Percentiles rank a stretch among this genome's conserved stretches.
phyloP scores from a whole-genome alignment of 2,888 invertebrate species.

The Pilophorus perplexus region DNA sequence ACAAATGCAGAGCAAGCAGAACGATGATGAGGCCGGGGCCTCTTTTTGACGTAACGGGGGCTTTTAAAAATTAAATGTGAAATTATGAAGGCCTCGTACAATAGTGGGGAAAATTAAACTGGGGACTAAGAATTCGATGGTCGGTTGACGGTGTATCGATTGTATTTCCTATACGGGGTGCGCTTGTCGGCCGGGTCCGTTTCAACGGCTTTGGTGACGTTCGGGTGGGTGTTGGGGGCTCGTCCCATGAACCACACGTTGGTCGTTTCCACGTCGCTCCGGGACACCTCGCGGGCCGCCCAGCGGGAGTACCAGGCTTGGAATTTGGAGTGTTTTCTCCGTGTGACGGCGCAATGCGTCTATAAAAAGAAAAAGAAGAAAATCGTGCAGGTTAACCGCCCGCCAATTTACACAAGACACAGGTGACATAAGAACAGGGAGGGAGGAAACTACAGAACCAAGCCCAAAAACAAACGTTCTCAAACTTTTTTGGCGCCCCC shows the following conservation, averaged over 20 bases:
- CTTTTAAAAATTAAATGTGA: background rate
- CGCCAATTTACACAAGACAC: too few relatives aligned
- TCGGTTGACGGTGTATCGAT: constrained; percentile 27
- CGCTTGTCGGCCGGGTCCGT: constrained; percentile 30
- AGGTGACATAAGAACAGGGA: too few relatives aligned
- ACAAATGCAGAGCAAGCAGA: background rate
- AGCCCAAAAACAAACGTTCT: background rate
- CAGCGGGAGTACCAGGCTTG: constrained; percentile 26
- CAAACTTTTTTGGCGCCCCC: too few relatives aligned
- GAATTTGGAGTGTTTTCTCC: constrained; percentile 26
- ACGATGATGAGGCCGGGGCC: background rate
- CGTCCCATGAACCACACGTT: constrained; percentile 36
- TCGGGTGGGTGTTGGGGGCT: constrained; percentile 19
- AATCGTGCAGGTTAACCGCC: background rate
- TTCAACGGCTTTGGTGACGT: constrained; percentile 33
- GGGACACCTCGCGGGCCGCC: constrained; percentile 25
- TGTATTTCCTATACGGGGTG: constrained; percentile 35
- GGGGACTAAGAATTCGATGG: constrained; percentile 16
- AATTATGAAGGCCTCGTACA: background rate
- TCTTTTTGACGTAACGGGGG: background rate
- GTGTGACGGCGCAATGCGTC: constrained; percentile 29
- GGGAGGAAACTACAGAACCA: background rate
- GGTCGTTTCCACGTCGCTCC: constrained; percentile 15
- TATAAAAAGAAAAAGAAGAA: constrained; percentile 1
- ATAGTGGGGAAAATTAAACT: background rate